Evolutionary conservation across 2,797 vertebrate genomes (phyloP), one percentile per base, ranked within the genome.

Genomic region (Myotis pilosus): DNA sequence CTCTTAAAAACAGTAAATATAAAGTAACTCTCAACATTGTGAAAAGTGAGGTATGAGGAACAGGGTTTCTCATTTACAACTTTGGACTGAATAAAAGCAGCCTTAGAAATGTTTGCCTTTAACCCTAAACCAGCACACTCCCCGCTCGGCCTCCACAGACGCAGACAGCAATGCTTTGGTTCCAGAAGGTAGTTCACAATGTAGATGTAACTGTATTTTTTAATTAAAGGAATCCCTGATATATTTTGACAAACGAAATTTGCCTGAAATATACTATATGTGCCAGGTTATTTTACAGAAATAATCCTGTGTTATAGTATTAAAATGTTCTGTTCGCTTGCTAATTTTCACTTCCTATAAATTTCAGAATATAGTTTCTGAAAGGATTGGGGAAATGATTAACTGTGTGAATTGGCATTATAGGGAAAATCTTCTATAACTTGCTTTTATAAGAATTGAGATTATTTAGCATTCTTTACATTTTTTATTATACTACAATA

Each of bases 191-290:
- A 36, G 57, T 91, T 92, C 30, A 49, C 28, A 75, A 19, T 20
- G 5, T 25, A 72, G 23, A 62, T 92, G 20, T 74, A 28, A 20
- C n/a, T 82, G 71, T 49, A 55, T n/a, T 62, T 47, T 69, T 30
- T 41, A 71, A 64, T 57, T 55, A 87, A 33, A 87, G 33, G 33
- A 78, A 38, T 80, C 10, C n/a, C n/a, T 81, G 53, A 57, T 71
- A 5, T 23, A 79, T 88, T 93, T 89, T 79, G 49, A 90, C 49
- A 66, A 74, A 44, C n/a, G 30, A 92, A 74, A 79, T 90, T 87
- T 94, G n/a, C 55, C 57, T 91, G 80, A 55, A 80, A 44, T 87
- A 72, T 79, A 47, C 53, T 17, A 15, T 1, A 33, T 41, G 9
- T 84, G n/a, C 30, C 75, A 57, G 44, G 51, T 80, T 74, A 25